Evolutionary conservation across 2,888 invertebrate species (phyloP).

Genomic region (Harpalus rufipes): DNA sequence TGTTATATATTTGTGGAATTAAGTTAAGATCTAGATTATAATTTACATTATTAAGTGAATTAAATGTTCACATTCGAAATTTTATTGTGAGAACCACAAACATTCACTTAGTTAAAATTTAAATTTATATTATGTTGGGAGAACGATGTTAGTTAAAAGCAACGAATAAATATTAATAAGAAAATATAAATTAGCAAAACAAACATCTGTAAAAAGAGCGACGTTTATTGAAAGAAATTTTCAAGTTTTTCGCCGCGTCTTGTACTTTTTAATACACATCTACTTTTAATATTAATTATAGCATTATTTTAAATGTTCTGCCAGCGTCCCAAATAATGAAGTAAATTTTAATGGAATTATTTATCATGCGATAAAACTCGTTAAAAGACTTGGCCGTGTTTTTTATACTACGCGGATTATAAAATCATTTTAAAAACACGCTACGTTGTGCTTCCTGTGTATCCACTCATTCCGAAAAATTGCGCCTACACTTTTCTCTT

Average conservation of each 20-base stretch:
- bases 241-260: conserved; percentile 11
- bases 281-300: conserved; percentile 46
- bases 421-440: conserved; percentile 33
- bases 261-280: conserved; percentile 41
- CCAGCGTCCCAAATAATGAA: conserved; percentile 31
- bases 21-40: too few relatives aligned
- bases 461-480: conserved; percentile 31
- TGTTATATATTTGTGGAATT: too few relatives aligned
- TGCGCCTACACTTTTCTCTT: conserved; percentile 14
- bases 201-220: background rate
- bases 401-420: conserved; percentile 25
- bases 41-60: too few relatives aligned
- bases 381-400: conserved; percentile 35
- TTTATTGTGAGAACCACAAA: too few relatives aligned
- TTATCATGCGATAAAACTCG: conserved; percentile 42
- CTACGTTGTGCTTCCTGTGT: conserved; percentile 16
- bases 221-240: conserved; percentile 25
- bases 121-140: background rate
- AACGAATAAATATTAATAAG: conserved; percentile 15
- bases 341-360: conserved; percentile 48
- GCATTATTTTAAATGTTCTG: conserved; percentile 39
- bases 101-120: background rate
- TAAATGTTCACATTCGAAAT: too few relatives aligned
- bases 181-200: conserved; percentile 25
- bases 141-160: background rate